These are phyloP conservation scores for Aspidapion aeneum DNA, from an alignment of 2,888 invertebrate species.

Conservation along the genomic window DNA sequence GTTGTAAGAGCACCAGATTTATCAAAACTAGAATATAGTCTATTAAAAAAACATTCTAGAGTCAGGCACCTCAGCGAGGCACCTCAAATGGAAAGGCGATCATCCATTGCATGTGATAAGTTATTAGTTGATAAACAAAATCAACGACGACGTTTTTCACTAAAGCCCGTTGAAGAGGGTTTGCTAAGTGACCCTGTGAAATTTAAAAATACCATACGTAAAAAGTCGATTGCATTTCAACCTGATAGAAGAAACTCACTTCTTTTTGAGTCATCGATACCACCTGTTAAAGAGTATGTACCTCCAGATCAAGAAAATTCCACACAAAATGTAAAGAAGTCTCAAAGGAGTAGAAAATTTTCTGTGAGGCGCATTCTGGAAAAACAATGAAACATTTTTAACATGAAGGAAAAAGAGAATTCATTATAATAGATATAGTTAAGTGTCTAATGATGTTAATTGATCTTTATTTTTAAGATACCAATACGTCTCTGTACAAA, in stretches of 20 bases:
- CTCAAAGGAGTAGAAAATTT: neutral
- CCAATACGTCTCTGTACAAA: too few species aligned
- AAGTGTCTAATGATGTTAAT: too few species aligned
- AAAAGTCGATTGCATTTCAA: constrained; percentile 18
- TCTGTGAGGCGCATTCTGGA: neutral
- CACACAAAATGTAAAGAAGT: neutral
- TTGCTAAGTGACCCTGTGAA: constrained; percentile 11
- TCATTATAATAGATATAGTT: too few species aligned
- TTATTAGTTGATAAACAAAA: constrained; percentile 15
- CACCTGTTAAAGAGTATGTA: too few species aligned
- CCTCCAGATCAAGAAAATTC: constrained; percentile 18
- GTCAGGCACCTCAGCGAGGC: constrained; percentile 28
- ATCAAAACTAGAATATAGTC: constrained; percentile 46
- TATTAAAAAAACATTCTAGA: constrained; percentile 30
- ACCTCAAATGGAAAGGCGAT: constrained; percentile 27
- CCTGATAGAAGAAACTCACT: constrained; percentile 18
- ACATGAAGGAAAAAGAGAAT: too few species aligned
- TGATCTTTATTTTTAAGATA: too few species aligned
- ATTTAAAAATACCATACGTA: constrained; percentile 16
- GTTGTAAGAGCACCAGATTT: constrained; percentile 51
- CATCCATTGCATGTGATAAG: constrained; percentile 31
- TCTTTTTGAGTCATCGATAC: constrained; percentile 15
- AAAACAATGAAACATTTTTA: too few species aligned
- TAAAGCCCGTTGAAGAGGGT: constrained; percentile 36
- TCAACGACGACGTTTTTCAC: constrained; percentile 33